Evolutionary conservation across 2,888 invertebrate species (phyloP).

Genomic region (Trichopoda pennipes): DNA sequence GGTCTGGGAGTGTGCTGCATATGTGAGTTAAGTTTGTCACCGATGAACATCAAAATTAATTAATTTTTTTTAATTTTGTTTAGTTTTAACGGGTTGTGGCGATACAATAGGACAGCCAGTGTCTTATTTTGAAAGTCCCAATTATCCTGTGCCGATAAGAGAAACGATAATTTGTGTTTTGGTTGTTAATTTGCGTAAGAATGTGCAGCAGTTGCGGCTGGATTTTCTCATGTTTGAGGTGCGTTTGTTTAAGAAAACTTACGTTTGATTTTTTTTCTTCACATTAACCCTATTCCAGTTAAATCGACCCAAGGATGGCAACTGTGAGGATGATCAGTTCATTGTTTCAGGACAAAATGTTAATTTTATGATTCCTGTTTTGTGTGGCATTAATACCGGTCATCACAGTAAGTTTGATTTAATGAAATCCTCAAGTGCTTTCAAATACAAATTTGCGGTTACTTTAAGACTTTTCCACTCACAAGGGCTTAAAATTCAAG

Average conservation of each 20-base stretch:
- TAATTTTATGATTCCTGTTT: constrained; percentile 85
- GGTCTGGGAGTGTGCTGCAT: constrained; percentile 89
- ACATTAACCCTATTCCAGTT: constrained; percentile 81
- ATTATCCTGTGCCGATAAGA: constrained; percentile 84
- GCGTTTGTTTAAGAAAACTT: constrained; percentile 48
- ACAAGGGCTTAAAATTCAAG: no score
- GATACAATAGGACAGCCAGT: constrained; percentile 83
- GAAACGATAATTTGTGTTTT: constrained; percentile 85
- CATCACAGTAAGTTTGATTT: constrained; percentile 84
- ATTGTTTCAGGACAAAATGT: constrained; percentile 87
- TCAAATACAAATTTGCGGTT: no score
- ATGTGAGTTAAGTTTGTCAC: constrained; percentile 82
- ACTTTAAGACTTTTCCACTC: no score
- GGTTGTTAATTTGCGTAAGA: constrained; percentile 83
- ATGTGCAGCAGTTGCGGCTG: constrained; percentile 86
- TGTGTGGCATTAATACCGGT: constrained; percentile 89
- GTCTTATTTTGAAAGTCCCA: constrained; percentile 88
- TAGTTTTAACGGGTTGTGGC: constrained; percentile 87
- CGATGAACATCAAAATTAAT: background rate
- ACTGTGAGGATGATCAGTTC: constrained; percentile 86
- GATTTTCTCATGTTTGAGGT: constrained; percentile 88
- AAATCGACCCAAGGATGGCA: constrained; percentile 85
- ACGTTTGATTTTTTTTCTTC: background rate
- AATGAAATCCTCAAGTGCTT: background rate
- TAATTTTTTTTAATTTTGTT: constrained; percentile 9